Percentiles rank a stretch among this genome's conserved stretches.
Conservation (phyloP, 1,140 invertebrate species). For the Carposina sasakii region DNA sequence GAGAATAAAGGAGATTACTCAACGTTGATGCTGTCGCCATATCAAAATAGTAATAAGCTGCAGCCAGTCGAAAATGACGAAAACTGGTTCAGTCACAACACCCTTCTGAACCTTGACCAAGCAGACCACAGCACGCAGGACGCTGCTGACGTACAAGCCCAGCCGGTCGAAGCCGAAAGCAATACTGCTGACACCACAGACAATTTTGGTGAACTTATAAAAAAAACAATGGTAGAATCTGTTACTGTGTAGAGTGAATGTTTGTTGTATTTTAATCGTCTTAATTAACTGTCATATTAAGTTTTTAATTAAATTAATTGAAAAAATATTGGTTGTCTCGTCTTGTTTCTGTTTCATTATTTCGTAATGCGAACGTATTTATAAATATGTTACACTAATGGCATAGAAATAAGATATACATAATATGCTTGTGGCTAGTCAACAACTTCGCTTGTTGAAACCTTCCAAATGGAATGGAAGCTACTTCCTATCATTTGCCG, state of each 20-base stretch:
- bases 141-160: constrained; percentile 74
- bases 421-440: too few species aligned
- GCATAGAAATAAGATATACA: too few species aligned
- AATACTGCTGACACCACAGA: constrained; percentile 67
- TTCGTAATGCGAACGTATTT: not conserved
- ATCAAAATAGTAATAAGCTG: constrained; percentile 77
- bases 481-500: too few species aligned
- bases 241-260: constrained; percentile 81
- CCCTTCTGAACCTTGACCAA: constrained; percentile 52
- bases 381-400: not conserved
- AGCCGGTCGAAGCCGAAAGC: constrained; percentile 29
- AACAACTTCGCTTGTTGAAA: too few species aligned
- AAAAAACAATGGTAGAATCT: constrained; percentile 93
- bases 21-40: constrained; percentile 71
- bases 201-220: constrained; percentile 94
- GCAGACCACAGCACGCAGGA: constrained; percentile 76
- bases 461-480: too few species aligned
- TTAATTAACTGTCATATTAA: constrained; percentile 56
- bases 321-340: constrained; percentile 25
- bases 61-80: constrained; percentile 70
- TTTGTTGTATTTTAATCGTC: constrained; percentile 59
- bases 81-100: constrained; percentile 67
- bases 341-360: not conserved
- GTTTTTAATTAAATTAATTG: constrained; percentile 62
- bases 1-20: constrained; percentile 72